Percentiles rank a stretch among this genome's conserved stretches.
Evolutionary conservation across 2,888 invertebrate species (phyloP).

Genomic region (Thereva unica): DNA sequence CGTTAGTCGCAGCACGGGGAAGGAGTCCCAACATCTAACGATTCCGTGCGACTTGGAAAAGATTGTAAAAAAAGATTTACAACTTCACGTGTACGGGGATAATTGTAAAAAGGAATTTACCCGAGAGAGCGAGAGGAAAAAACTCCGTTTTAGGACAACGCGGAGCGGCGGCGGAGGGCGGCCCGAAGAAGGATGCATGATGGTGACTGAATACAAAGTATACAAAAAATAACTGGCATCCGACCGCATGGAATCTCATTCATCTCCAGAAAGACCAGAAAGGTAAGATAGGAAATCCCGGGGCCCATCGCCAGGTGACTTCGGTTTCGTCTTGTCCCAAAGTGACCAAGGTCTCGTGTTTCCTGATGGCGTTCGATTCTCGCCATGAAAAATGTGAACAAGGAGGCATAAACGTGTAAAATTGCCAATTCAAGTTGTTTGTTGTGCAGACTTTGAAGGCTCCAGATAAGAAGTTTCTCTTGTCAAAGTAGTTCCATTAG

Average conservation of each 20-base stretch:
- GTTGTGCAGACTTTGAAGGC: slow-evolving; percentile 10
- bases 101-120: slow-evolving; percentile 27
- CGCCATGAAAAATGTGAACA: slow-evolving; percentile 12
- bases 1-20: too few species aligned
- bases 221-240: slow-evolving; percentile 24
- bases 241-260: slow-evolving; percentile 26
- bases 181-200: slow-evolving; percentile 12
- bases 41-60: slow-evolving; percentile 5
- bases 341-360: neutral
- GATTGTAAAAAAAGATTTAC: slow-evolving; percentile 34
- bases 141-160: neutral
- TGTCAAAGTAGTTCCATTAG: too few species aligned
- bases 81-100: slow-evolving; percentile 30
- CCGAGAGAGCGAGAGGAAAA: slow-evolving; percentile 4
- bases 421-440: slow-evolving; percentile 22
- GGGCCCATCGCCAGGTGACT: slow-evolving; percentile 24
- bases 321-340: neutral
- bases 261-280: slow-evolving; percentile 12
- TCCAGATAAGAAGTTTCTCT: too few species aligned
- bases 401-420: slow-evolving; percentile 23
- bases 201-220: slow-evolving; percentile 20
- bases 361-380: slow-evolving; percentile 6
- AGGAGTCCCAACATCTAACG: neutral
- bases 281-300: slow-evolving; percentile 19
- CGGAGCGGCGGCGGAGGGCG: neutral